Conservation (phyloP, 2,888 invertebrate genomes). For the Parnassius glacialis region DNA sequence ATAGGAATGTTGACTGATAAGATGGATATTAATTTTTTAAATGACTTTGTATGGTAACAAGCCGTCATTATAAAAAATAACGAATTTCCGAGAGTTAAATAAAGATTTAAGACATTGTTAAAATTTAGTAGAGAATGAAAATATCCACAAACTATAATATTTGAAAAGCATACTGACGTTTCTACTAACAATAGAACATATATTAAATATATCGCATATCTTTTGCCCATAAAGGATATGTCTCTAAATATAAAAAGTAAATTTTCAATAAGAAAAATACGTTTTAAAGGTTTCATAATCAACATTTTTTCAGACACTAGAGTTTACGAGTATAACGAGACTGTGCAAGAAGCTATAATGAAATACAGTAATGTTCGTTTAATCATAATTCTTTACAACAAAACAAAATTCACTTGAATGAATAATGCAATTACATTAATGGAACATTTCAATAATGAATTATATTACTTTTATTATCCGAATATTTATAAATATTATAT, state of each 20-base stretch:
- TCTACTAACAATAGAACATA: not conserved
- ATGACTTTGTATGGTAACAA: slow-evolving; percentile 7
- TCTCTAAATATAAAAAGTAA: slow-evolving; percentile 17
- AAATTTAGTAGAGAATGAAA: not conserved
- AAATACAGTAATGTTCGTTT: too few relatives aligned
- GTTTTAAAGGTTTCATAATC: slow-evolving; percentile 5
- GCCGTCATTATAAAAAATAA: slow-evolving; percentile 4
- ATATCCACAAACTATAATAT: slow-evolving; percentile 2
- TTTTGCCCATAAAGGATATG: slow-evolving; percentile 1
- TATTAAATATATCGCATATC: not conserved
- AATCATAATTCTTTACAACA: too few relatives aligned
- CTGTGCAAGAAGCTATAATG: too few relatives aligned
- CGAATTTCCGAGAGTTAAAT: slow-evolving; percentile 4
- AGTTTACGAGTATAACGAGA: too few relatives aligned
- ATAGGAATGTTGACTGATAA: not conserved
- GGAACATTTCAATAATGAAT: too few relatives aligned
- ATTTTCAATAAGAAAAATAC: slow-evolving; percentile 5
- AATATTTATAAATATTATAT: too few relatives aligned
- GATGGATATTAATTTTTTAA: slow-evolving; percentile 5
- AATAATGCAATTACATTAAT: too few relatives aligned
- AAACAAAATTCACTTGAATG: too few relatives aligned
- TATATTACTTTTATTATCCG: too few relatives aligned
- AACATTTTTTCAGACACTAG: not conserved
- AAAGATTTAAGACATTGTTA: not conserved
- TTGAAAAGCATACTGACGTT: not conserved